Evolutionary conservation across 2,113 vertebrate species (phyloP), one percentile per base, ranked within the genome.

Genomic region (Eulemur macaco): DNA sequence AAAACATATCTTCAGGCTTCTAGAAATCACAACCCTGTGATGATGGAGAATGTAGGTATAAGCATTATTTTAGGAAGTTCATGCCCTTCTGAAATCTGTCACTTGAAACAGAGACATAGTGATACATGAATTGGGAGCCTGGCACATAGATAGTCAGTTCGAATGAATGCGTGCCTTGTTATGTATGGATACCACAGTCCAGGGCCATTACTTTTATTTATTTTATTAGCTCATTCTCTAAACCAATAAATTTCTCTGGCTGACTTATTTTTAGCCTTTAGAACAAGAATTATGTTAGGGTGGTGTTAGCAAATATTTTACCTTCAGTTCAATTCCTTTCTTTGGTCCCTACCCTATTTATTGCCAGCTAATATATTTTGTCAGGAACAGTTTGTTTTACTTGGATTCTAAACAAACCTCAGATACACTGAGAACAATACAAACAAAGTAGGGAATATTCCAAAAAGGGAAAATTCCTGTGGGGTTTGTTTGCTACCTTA

Each of bases 361-460:
- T n/a, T 92, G 64, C 77, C 77, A 96, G 66, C 91, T 86, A 89
- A 90, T 68, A 73, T 45, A 66, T 80, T 97, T 97, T 96, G 31
- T 95, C 50, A 94, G 56, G 77, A 95, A 68, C 77, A n/a, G 18
- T 93, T 97, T 96, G 74, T 97, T 96, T 97, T 90, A 78, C 54
- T 88, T 95, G 88, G 52, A 73, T 93, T 96, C 60, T 80, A 92
- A 93, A 93, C 31, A 94, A 81, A 92, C 12, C 45, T 76, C 85
- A 90, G 34, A 86, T 92, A 37, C 39, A 64, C 56, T 91, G 45
- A 89, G 76, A 95, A 89, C 63, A 78, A 60, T 96, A 86, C 78
- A 66, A 71, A 88, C 58, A 93, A 39, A 89, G 47, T 27, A 95
- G 86, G 82, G 54, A 94, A 89, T 95, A 87, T 50, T 37, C 58